A percentile compares a stretch with the other conserved stretches of the same genome.
Conservation (phyloP, 2,113 vertebrate genomes). For the Stigmatopora argus region DNA sequence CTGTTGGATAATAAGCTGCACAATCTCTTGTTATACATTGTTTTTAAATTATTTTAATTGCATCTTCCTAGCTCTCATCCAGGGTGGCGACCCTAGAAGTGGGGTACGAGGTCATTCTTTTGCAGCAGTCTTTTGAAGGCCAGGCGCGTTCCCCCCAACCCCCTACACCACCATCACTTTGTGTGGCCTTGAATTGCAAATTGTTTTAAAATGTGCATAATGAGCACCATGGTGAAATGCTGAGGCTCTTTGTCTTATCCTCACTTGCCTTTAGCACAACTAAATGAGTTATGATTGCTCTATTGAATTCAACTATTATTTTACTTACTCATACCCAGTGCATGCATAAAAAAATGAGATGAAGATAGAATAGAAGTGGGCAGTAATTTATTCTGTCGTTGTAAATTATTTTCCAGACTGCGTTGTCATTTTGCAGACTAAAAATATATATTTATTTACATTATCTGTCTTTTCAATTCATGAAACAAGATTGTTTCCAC, state of each 20-base stretch:
- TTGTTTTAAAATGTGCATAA: constrained; percentile 87
- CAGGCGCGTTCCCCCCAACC: constrained; percentile 34
- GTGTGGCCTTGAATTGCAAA: constrained; percentile 86
- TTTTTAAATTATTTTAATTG: constrained; percentile 75
- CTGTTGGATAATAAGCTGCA: constrained; percentile 58
- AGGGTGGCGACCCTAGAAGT: constrained; percentile 66
- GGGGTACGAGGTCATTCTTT: constrained; percentile 65
- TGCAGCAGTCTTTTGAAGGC: constrained; percentile 75
- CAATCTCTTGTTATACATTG: constrained; percentile 63
- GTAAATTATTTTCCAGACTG: too few species aligned
- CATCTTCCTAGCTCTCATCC: constrained; percentile 65
- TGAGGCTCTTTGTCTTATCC: constrained; percentile 83
- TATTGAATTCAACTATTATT: constrained; percentile 84
- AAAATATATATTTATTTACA: constrained; percentile 14
- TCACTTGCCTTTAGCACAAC: constrained; percentile 86
- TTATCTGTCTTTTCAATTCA: too few species aligned
- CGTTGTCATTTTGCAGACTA: constrained; percentile 35
- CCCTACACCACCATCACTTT: constrained; percentile 65
- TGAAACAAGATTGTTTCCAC: too few species aligned
- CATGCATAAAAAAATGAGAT: constrained; percentile 54
- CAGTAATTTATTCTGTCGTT: not conserved
- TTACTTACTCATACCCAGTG: constrained; percentile 54
- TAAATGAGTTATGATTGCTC: constrained; percentile 89
- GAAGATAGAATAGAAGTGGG: constrained; percentile 33
- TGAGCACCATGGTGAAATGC: constrained; percentile 82